These are phyloP conservation scores for Hymenochirus boettgeri DNA, from an alignment of 2,113 vertebrate genomes.

Conservation along the genomic window DNA sequence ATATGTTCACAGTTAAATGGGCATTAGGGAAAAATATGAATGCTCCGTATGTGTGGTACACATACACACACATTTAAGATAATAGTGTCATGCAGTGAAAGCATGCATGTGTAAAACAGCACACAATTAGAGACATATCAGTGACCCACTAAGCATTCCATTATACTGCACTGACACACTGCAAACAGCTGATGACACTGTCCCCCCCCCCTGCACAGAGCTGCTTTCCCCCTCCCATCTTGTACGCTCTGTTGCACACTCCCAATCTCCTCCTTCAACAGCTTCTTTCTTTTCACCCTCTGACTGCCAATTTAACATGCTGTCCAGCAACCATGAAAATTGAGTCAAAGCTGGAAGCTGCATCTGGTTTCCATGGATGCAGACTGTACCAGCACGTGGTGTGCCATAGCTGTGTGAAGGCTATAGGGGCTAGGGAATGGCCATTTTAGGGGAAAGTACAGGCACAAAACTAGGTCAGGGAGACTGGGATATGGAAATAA, in stretches of 20 bases:
- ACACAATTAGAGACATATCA: slow-evolving; percentile 12
- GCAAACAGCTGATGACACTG: slow-evolving; percentile 21
- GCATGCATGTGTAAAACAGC: slow-evolving; percentile 13
- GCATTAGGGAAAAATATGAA: not conserved
- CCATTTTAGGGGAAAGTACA: slow-evolving; percentile 17
- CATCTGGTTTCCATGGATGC: slow-evolving; percentile 76
- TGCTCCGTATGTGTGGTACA: not conserved
- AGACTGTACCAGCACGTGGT: slow-evolving; percentile 59
- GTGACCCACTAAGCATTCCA: slow-evolving; percentile 18
- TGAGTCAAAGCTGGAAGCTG: slow-evolving; percentile 49
- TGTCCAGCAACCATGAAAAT: slow-evolving; percentile 47
- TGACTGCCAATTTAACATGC: slow-evolving; percentile 47
- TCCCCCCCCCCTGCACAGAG: not conserved
- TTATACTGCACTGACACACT: slow-evolving; percentile 27
- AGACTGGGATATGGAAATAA: slow-evolving; percentile 15
- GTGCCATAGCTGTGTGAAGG: slow-evolving; percentile 58
- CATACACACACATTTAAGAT: not conserved
- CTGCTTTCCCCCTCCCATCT: not conserved
- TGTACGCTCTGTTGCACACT: not conserved
- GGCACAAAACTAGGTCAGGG: slow-evolving; percentile 29
- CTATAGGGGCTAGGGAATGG: slow-evolving; percentile 24
- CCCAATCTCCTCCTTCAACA: slow-evolving; percentile 14
- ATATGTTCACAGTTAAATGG: slow-evolving; percentile 3
- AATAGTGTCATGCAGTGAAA: not conserved
- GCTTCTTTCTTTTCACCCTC: slow-evolving; percentile 47